Conservation (phyloP, 92 coral and sea anemone genomes). For the Parazoanthus swiftii region DNA sequence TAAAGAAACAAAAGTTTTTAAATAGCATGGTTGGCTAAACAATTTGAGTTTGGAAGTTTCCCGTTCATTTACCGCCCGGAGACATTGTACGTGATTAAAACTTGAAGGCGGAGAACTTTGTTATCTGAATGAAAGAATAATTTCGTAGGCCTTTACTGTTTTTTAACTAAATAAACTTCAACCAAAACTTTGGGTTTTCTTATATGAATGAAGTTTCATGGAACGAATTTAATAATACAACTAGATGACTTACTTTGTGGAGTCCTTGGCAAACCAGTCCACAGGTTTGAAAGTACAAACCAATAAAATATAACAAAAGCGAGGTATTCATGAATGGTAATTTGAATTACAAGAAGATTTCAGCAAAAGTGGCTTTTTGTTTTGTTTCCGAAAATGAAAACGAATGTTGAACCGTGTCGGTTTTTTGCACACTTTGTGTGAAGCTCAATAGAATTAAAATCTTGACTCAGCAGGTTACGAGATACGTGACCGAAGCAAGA, state of each 20-base stretch:
- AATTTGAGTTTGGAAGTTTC: conserved; percentile 10
- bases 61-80: background rate
- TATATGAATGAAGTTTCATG: background rate
- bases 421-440: background rate
- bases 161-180: background rate
- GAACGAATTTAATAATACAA: background rate
- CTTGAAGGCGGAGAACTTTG: background rate
- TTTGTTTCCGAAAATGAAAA: background rate
- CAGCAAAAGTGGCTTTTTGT: background rate
- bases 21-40: background rate
- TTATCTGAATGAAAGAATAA: background rate
- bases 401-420: background rate
- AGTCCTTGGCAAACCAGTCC: background rate
- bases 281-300: background rate
- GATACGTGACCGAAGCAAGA: conserved; percentile 1
- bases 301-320: background rate
- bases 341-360: background rate
- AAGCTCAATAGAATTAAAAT: too few species aligned
- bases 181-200: background rate
- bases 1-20: background rate
- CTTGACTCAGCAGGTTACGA: background rate
- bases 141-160: background rate
- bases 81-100: conserved; percentile 2
- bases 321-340: background rate
- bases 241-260: background rate